A percentile compares a stretch with the other conserved stretches of the same genome.
phyloP scores from a whole-genome alignment of 35 echinoderm and acorn worm species.

The Chiridota heheva region DNA sequence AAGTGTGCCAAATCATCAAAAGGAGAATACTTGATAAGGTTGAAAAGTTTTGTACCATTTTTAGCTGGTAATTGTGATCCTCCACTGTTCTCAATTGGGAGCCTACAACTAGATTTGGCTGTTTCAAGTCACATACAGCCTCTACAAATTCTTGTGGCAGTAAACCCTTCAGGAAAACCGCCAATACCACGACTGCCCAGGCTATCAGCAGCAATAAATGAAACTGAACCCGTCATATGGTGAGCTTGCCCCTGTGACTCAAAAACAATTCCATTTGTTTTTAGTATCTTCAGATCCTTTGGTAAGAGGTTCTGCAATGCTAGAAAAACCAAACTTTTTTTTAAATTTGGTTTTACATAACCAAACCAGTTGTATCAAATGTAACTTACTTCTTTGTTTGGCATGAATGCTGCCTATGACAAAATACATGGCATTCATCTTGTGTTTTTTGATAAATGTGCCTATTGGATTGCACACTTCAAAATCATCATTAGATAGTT shows the following conservation, averaged over 20 bases:
- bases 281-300: constrained; percentile 16
- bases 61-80: not conserved
- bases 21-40: not conserved
- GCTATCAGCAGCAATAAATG: not conserved
- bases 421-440: constrained; percentile 24
- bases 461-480: constrained; percentile 45
- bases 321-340: not conserved
- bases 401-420: not conserved
- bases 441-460: constrained; percentile 30
- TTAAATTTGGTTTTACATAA: not conserved
- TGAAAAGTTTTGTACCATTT: not conserved
- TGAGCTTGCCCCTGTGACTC: not conserved
- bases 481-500: constrained; percentile 44
- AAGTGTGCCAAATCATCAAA: not conserved
- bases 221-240: not conserved
- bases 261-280: not conserved
- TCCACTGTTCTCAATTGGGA: not conserved
- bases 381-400: not conserved
- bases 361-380: constrained; percentile 22
- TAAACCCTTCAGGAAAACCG: not conserved
- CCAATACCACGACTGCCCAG: not conserved
- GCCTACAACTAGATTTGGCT: not conserved
- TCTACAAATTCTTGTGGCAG: constrained; percentile 16
- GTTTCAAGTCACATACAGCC: constrained; percentile 19
- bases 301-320: not conserved